Evolutionary conservation across 2,888 invertebrate genomes (phyloP).

Genomic region (Drosophila stalkeri): DNA sequence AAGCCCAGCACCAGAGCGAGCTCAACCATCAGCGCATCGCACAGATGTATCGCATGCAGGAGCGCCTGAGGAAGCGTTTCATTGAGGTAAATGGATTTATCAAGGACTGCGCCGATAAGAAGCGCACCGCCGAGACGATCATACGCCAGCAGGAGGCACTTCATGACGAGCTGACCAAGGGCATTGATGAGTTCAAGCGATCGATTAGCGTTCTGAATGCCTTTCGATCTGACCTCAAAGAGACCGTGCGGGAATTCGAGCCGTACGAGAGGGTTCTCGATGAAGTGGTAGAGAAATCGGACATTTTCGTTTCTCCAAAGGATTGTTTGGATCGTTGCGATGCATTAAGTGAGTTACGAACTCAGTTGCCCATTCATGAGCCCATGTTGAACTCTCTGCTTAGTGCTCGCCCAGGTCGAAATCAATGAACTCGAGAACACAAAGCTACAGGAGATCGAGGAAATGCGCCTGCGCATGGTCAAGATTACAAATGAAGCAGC

Average conservation of each 20-base stretch:
- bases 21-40: slow-evolving; percentile 78
- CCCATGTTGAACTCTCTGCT: neutral
- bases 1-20: slow-evolving; percentile 73
- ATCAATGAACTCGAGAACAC: slow-evolving; percentile 76
- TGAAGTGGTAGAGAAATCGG: slow-evolving; percentile 79
- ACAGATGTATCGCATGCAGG: slow-evolving; percentile 78
- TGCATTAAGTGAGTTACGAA: slow-evolving; percentile 79
- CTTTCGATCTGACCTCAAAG: slow-evolving; percentile 76
- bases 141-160: slow-evolving; percentile 74
- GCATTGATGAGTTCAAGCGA: slow-evolving; percentile 68
- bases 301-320: slow-evolving; percentile 81
- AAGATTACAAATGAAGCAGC: slow-evolving; percentile 83
- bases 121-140: slow-evolving; percentile 75
- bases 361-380: neutral
- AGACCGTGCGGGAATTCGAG: slow-evolving; percentile 79
- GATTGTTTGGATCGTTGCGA: slow-evolving; percentile 84
- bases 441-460: slow-evolving; percentile 82
- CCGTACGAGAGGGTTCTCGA: slow-evolving; percentile 83
- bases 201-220: slow-evolving; percentile 65
- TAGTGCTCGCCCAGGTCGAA: slow-evolving; percentile 85
- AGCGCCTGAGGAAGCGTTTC: slow-evolving; percentile 80
- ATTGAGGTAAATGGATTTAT: slow-evolving; percentile 84
- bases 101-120: slow-evolving; percentile 83
- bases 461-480: slow-evolving; percentile 82
- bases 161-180: slow-evolving; percentile 68